Base-by-base conservation (phyloP, 1,140 invertebrate species). In the Phenacoccus solenopsis region DNA sequence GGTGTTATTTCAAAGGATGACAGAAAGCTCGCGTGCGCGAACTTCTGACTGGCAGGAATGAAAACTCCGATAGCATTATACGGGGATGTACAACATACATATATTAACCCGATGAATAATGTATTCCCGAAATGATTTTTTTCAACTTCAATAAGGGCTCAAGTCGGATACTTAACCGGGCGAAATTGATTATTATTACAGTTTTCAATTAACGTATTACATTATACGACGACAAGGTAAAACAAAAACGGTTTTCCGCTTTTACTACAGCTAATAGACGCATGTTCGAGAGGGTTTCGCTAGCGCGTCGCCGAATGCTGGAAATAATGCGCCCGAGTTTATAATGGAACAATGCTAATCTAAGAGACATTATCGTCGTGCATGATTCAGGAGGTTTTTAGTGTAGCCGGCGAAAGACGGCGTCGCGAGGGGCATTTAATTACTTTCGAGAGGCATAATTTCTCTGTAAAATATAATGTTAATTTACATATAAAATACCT, bases 401-500 rank as follows among this genome's bases (percentile, higher is more conserved):
- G 20, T 9, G 16, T 25, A 25, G 32, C 32, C 21, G 13, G 10
- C 4, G 59, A 64, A 64, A 64, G 21, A 64, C 59, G 59, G 22
- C 9, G 21, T 22, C 59, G 25, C 59, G 59, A 64, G 59, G 59
- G 59, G 22, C 59, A 64, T 64, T 64, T 64, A 64, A 64, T 64
- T 64, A 64, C 59, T 64, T 64, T 64, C 59, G 59, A 64, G 59
- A 64, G 59, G 59, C 59, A 25, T 64, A 64, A 25, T 25, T 25
- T 64, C 25, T 64, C 59, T 25, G 59, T 64, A 64, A 64, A 64
- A 64, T 64, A 64, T 64, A 64, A 64, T 64, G 59, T 64, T 64
- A 64, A 64, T 64, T 64, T 64, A 64, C 59, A 64, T 64, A 64
- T 64, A 64, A 64, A 64, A 64, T 64, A 64, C 59, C 59, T 64